Evolutionary conservation across 2,797 vertebrate species (phyloP).

Genomic region (Pangasius krempfi): DNA sequence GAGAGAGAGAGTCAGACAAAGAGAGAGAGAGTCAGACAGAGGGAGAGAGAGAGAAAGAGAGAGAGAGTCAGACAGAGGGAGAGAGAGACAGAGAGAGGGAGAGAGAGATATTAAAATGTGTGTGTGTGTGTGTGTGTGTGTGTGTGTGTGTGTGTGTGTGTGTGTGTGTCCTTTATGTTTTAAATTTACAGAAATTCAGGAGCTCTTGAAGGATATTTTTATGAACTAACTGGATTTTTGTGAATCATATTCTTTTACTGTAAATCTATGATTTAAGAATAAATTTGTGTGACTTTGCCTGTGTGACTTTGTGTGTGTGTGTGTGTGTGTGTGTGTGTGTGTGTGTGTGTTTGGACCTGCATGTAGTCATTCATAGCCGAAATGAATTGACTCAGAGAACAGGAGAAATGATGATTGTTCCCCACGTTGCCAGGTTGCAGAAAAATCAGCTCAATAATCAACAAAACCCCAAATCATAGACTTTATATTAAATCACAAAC

Average conservation of each 20-base stretch:
- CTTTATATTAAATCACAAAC: neutral
- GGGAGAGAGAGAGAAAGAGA: neutral
- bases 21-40: neutral
- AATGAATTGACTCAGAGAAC: neutral
- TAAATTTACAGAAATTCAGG: too few species aligned
- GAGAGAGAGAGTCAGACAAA: neutral
- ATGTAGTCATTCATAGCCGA: too few species aligned
- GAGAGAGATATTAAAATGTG: neutral
- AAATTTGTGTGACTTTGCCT: neutral
- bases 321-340: neutral
- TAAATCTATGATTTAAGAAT: too few species aligned
- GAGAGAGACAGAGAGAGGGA: neutral
- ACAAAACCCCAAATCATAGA: neutral
- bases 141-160: neutral
- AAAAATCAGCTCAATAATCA: neutral
- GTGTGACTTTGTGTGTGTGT: neutral
- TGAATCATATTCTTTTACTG: too few species aligned
- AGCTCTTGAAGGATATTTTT: neutral
- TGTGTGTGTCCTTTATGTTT: neutral
- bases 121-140: neutral
- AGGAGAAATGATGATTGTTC: neutral
- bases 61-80: neutral
- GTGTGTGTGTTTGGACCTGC: neutral
- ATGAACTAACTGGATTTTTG: too few species aligned
- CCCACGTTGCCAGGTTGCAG: neutral